phyloP scores from a whole-genome alignment of 2,797 vertebrate species.

The Hafferia zeledoni region DNA sequence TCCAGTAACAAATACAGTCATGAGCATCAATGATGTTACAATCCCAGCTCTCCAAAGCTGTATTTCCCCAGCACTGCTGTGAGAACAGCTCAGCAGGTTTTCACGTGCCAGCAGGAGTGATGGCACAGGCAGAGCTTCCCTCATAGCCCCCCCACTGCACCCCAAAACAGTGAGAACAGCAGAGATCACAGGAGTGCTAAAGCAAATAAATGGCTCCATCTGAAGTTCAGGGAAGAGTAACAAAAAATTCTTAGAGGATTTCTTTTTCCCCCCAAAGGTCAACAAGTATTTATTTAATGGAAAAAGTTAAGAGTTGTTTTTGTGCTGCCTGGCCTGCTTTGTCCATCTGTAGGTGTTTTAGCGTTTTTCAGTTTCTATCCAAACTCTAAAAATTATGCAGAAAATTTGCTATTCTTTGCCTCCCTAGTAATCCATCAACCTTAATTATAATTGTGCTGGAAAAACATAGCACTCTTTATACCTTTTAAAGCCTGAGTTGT shows the following conservation, averaged over 20 bases:
- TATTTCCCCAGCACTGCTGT: neutral
- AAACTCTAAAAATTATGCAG: neutral
- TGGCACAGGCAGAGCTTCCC: neutral
- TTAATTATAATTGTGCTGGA: slow-evolving; percentile 52
- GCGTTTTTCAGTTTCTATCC: neutral
- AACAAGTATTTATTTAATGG: neutral
- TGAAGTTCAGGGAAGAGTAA: neutral
- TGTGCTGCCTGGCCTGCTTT: neutral
- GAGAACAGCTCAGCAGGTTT: neutral
- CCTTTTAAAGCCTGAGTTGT: slow-evolving; percentile 30
- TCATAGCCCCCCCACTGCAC: neutral
- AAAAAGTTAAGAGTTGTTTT: neutral
- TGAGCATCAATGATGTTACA: neutral
- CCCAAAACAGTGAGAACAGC: neutral
- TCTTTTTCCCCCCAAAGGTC: neutral
- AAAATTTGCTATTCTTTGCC: slow-evolving; percentile 23
- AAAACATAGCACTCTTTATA: slow-evolving; percentile 2
- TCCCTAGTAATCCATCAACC: slow-evolving; percentile 25
- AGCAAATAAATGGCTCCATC: neutral
- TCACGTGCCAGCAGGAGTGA: neutral
- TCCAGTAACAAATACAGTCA: neutral
- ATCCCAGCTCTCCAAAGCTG: neutral
- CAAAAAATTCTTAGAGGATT: neutral
- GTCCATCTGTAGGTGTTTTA: neutral
- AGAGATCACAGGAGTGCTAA: neutral